Base-by-base conservation (phyloP, 92 coral and sea anemone genomes). In the Palythoa caribaeorum region DNA sequence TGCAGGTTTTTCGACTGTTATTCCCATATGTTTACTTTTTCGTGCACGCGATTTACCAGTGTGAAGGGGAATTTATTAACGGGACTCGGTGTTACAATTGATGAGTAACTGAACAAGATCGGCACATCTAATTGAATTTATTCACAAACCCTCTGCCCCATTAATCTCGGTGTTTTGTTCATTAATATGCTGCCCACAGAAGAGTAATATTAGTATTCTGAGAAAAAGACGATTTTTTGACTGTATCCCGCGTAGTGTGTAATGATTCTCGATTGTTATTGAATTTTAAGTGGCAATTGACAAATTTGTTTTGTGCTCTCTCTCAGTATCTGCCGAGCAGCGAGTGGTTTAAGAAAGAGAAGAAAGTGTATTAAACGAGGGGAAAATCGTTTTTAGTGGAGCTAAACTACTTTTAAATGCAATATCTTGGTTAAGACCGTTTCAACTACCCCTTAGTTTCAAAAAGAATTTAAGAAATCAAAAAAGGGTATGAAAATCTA, bases 151-250 rank as follows among this genome's bases (percentile, higher is more conserved):
- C 87, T 28, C 28, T 77, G 94, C 88, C 94, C 76, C 78, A 79
- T 87, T 92, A 94, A 94, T 94, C 90, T 92, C 86, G 92, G 91
- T 39, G 88, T 87, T 94, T 92, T 81, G 87, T 73, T 89, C 85
- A 87, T 84, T 84, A 88, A 80, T 76, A 84, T 87, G 78, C 83
- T 62, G 48, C 83, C 52, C 19, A 84, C 75, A 83, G 84, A 91
- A 77, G 94, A 76, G 89, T 84, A 83, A 92, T 84, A 92, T 86
- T 89, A 84, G 88, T 84, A 73, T 92, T 79, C 78, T 73, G 88
- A 77, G 78, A 88, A 86, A 88, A 88, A 88, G 89, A 88, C 94
- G 89, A 88, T 92, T 92, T 70, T 92, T 75, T 62, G 73, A 79
- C 84, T 69, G 86, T 84, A 87, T 90, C 94, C 85, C 89, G 91